Conservation (phyloP, 2,113 vertebrate species). For the Nanorana parkeri region DNA sequence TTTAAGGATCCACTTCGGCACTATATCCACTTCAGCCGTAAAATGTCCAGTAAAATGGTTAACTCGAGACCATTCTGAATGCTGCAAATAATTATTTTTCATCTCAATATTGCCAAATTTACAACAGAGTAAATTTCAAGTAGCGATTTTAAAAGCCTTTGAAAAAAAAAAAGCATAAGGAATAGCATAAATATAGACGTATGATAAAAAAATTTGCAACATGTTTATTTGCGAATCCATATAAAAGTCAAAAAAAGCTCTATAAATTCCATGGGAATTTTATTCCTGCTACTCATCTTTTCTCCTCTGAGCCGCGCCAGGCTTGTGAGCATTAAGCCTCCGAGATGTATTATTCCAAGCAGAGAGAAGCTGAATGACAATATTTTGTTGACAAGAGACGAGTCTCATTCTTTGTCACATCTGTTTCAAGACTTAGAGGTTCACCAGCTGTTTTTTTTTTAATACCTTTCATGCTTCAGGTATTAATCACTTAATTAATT, state of each 20-base stretch:
- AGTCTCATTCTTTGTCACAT: background rate
- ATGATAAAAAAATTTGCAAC: slow-evolving; percentile 29
- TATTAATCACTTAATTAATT: slow-evolving; percentile 28
- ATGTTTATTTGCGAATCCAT: slow-evolving; percentile 39
- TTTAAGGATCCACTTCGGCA: too few species aligned
- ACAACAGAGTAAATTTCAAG: slow-evolving; percentile 33
- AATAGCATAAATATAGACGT: slow-evolving; percentile 15
- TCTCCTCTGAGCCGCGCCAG: background rate
- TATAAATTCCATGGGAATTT: slow-evolving; percentile 3
- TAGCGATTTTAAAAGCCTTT: slow-evolving; percentile 7
- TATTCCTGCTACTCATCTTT: background rate
- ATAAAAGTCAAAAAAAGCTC: slow-evolving; percentile 29
- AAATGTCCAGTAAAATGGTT: background rate
- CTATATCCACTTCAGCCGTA: background rate
- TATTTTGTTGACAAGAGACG: background rate
- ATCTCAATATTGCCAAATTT: slow-evolving; percentile 11
- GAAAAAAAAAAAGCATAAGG: background rate
- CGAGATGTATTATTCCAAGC: slow-evolving; percentile 11
- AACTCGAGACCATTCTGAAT: too few species aligned
- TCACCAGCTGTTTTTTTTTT: background rate
- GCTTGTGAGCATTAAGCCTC: background rate
- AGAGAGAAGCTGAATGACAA: background rate
- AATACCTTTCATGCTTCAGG: background rate
- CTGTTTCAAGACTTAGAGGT: slow-evolving; percentile 1
- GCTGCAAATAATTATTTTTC: slow-evolving; percentile 1